These are phyloP conservation scores for Dromaius novaehollandiae DNA, from an alignment of 2,113 vertebrate species.

Conservation along the genomic window DNA sequence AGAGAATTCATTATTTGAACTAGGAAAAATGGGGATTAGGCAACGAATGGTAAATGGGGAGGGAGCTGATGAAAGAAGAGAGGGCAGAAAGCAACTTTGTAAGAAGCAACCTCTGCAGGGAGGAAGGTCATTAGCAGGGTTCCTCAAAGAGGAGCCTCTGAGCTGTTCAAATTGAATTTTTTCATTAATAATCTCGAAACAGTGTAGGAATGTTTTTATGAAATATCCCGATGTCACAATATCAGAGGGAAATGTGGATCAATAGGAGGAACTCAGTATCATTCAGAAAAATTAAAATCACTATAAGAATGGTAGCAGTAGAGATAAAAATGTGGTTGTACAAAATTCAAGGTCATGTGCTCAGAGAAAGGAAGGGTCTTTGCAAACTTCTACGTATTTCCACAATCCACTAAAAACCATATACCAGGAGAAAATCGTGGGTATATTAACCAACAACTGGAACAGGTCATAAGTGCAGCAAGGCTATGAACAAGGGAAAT, in stretches of 20 bases:
- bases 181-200: not conserved
- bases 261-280: not conserved
- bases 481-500: not conserved
- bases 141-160: not conserved
- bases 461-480: not conserved
- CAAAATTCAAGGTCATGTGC: not conserved
- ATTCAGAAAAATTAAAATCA: not conserved
- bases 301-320: not conserved
- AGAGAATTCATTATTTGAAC: not conserved
- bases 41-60: not conserved
- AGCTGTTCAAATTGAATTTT: not conserved
- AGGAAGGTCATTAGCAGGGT: not conserved
- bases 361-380: not conserved
- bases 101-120: not conserved
- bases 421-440: not conserved
- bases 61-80: not conserved
- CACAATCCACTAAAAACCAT: not conserved
- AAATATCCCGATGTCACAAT: not conserved
- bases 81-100: not conserved
- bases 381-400: not conserved
- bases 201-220: not conserved
- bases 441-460: not conserved
- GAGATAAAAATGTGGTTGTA: not conserved
- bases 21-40: not conserved
- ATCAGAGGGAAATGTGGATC: not conserved